Percentiles rank a stretch among this genome's conserved stretches.
Evolutionary conservation across 2,113 vertebrate genomes (phyloP).

Genomic region (Callorhinus ursinus): DNA sequence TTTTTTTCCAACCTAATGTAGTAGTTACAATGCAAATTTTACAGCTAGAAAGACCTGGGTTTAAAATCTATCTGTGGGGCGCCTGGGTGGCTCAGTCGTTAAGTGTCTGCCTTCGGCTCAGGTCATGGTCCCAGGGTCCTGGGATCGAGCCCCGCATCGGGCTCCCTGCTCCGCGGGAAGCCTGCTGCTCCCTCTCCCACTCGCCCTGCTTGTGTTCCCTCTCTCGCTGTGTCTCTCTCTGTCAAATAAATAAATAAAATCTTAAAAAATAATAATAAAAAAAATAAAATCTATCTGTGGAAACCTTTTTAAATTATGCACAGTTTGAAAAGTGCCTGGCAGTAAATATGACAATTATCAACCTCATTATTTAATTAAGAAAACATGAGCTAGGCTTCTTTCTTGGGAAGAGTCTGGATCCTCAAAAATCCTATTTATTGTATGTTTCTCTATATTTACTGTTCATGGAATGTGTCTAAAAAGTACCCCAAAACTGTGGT

Average conservation of each 20-base stretch:
- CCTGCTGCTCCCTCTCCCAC: too few relatives aligned
- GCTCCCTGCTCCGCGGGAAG: too few relatives aligned
- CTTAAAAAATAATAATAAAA: too few relatives aligned
- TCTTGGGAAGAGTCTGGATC: conserved; percentile 35
- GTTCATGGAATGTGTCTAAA: neutral
- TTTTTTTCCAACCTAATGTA: neutral
- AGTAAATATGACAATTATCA: neutral
- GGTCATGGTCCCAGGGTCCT: too few relatives aligned
- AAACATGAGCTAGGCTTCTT: conserved; percentile 7
- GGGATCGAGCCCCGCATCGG: too few relatives aligned
- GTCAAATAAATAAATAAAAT: too few relatives aligned
- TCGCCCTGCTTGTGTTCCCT: too few relatives aligned
- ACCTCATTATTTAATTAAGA: conserved; percentile 23
- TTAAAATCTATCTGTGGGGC: neutral
- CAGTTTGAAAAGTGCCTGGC: neutral
- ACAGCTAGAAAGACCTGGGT: neutral
- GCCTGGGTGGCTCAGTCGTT: too few relatives aligned
- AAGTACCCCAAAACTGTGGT: neutral
- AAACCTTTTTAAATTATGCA: conserved; percentile 23
- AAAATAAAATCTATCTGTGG: neutral
- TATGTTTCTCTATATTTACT: neutral
- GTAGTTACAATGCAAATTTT: neutral
- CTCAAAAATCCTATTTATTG: neutral
- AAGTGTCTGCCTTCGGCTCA: too few relatives aligned
- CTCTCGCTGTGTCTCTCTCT: too few relatives aligned